A percentile compares a stretch with the other conserved stretches of the same genome.
These are phyloP conservation scores for Heliothis virescens DNA, from an alignment of 1,140 invertebrate species.

Conservation along the genomic window DNA sequence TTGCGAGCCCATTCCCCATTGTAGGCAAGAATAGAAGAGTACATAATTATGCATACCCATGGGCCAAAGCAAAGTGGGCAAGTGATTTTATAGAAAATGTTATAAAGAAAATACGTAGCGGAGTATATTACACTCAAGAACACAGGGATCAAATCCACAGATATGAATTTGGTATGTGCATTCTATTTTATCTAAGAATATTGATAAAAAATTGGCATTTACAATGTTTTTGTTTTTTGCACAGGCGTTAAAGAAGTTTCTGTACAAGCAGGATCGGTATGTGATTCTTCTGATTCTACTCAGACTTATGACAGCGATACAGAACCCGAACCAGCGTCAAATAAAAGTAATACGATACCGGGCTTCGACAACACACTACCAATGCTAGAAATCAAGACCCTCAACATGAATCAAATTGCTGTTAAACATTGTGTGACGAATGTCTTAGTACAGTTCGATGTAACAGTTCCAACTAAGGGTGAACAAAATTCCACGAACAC, in stretches of 20 bases:
- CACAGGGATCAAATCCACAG: constrained; percentile 52
- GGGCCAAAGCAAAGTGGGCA: constrained; percentile 70
- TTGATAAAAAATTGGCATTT: neutral
- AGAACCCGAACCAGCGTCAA: neutral
- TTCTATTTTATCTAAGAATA: neutral
- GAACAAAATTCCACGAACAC: constrained; percentile 25
- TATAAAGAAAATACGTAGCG: constrained; percentile 72
- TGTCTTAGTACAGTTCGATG: constrained; percentile 74
- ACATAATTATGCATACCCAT: constrained; percentile 44
- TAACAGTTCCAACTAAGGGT: constrained; percentile 59
- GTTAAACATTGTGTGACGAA: constrained; percentile 75
- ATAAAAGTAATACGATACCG: constrained; percentile 53
- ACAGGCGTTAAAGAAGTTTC: constrained; percentile 59
- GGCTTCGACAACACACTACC: constrained; percentile 67
- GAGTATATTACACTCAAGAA: constrained; percentile 73
- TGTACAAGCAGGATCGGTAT: constrained; percentile 58
- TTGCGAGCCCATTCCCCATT: neutral
- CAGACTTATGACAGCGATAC: constrained; percentile 1
- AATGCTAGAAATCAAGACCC: constrained; percentile 69
- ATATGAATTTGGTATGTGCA: constrained; percentile 43
- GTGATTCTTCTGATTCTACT: constrained; percentile 22
- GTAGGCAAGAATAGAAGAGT: neutral
- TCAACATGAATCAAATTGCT: constrained; percentile 69
- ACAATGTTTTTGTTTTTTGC: neutral
- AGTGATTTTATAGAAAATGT: constrained; percentile 78